Percentiles rank a stretch among this genome's conserved stretches.
Evolutionary conservation across 2,113 vertebrate species (phyloP).

Genomic region (Hipposideros armiger): DNA sequence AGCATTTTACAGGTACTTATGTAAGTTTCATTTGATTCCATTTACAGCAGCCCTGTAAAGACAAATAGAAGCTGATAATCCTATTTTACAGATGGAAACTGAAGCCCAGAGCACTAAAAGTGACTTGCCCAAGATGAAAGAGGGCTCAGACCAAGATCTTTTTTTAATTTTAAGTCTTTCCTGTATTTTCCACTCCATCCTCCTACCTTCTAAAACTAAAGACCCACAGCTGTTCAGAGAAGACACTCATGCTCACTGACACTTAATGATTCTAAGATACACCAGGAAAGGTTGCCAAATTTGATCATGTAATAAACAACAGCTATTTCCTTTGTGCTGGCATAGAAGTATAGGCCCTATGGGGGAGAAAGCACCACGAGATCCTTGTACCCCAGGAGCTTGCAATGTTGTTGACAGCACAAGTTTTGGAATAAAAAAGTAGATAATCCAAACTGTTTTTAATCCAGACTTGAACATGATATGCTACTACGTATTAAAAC

Average conservation of each 20-base stretch:
- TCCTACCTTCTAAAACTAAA: not conserved
- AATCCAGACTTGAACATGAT: not conserved
- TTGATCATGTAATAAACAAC: not conserved
- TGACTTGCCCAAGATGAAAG: not conserved
- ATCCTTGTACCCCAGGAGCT: not conserved
- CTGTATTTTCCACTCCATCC: not conserved
- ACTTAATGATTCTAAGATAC: not conserved
- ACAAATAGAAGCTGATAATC: not conserved
- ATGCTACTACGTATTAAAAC: slow-evolving; percentile 4
- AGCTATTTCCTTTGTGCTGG: not conserved
- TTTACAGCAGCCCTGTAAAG: not conserved
- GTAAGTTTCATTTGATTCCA: not conserved
- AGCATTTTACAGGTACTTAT: not conserved
- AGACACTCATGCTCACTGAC: not conserved
- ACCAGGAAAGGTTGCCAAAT: not conserved
- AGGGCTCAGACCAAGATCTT: not conserved
- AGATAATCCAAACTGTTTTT: not conserved
- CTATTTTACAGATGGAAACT: not conserved
- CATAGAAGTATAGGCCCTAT: not conserved
- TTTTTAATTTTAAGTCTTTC: not conserved
- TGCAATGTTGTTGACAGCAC: not conserved
- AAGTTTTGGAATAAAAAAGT: not conserved
- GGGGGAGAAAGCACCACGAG: not conserved
- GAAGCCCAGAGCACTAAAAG: not conserved
- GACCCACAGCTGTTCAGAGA: not conserved